A percentile compares a stretch with the other conserved stretches of the same genome.
These are phyloP conservation scores for Anabas testudineus DNA, from an alignment of 2,797 vertebrate species.

Conservation along the genomic window DNA sequence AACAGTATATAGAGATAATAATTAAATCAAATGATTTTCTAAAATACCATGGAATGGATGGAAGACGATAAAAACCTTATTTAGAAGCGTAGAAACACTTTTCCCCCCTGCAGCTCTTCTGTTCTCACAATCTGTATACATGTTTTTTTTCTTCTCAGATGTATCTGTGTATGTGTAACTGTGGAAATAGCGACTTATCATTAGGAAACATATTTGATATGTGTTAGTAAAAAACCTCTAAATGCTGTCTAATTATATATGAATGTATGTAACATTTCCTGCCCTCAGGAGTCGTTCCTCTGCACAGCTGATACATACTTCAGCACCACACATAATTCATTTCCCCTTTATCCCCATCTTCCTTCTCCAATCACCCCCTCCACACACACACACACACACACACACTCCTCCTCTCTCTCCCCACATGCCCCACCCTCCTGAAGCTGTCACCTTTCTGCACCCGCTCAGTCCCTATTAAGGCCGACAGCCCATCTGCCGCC, in stretches of 20 bases:
- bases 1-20: too few species aligned
- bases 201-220: neutral
- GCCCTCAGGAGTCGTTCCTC: conserved; percentile 32
- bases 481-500: conserved; percentile 88
- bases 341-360: conserved; percentile 68
- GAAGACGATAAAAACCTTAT: neutral
- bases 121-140: neutral
- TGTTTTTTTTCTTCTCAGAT: too few species aligned
- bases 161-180: neutral
- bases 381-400: conserved; percentile 20
- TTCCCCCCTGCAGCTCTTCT: neutral
- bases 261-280: conserved; percentile 9
- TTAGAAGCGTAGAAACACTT: neutral
- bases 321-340: conserved; percentile 67
- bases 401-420: conserved; percentile 39
- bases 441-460: conserved; percentile 84
- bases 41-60: too few species aligned
- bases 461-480: conserved; percentile 86
- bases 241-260: too few species aligned
- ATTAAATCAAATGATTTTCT: too few species aligned
- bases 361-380: conserved; percentile 44
- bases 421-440: conserved; percentile 66
- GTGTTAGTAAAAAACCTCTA: too few species aligned
- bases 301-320: conserved; percentile 54
- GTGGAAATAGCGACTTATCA: neutral